Percentiles rank a stretch among this genome's conserved stretches.
Conservation (phyloP, 1,140 invertebrate genomes). For the Physella acuta region DNA sequence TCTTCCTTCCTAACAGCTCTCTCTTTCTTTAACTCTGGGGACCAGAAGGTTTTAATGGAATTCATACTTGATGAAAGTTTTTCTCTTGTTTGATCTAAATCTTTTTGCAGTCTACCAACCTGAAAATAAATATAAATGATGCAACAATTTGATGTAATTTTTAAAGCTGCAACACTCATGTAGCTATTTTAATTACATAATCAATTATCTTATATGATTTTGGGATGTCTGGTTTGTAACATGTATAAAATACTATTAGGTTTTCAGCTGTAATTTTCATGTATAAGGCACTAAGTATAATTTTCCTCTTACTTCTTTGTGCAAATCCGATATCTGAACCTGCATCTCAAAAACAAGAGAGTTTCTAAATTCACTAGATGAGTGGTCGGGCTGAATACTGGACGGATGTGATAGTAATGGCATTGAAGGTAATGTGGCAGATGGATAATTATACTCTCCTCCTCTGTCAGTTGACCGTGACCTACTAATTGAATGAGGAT, state of each 20-base stretch:
- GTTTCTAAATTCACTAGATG: conserved; percentile 49
- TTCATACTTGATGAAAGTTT: conserved; percentile 98
- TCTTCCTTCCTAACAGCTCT: conserved; percentile 94
- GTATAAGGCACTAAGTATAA: too few species aligned
- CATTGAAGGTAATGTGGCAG: conserved; percentile 24
- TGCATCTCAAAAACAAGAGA: conserved; percentile 81
- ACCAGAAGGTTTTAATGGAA: conserved; percentile 99
- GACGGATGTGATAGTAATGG: conserved; percentile 24
- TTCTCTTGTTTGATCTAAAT: conserved; percentile 94
- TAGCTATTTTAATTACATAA: not conserved
- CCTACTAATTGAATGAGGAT: conserved; percentile 41
- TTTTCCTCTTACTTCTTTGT: conserved; percentile 76
- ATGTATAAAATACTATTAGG: too few species aligned
- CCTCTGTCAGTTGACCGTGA: conserved; percentile 45
- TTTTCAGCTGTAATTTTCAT: too few species aligned
- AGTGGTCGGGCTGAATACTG: conserved; percentile 21
- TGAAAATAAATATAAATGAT: not conserved
- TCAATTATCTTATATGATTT: too few species aligned
- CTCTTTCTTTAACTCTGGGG: conserved; percentile 98
- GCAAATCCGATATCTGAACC: conserved; percentile 90
- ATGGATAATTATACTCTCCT: conserved; percentile 31
- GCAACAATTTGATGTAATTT: not conserved
- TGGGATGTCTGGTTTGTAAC: too few species aligned
- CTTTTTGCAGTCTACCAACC: conserved; percentile 84
- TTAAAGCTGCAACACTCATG: not conserved